phyloP scores from a whole-genome alignment of 1,140 invertebrate genomes.

The Leptonema lineaticorne region DNA sequence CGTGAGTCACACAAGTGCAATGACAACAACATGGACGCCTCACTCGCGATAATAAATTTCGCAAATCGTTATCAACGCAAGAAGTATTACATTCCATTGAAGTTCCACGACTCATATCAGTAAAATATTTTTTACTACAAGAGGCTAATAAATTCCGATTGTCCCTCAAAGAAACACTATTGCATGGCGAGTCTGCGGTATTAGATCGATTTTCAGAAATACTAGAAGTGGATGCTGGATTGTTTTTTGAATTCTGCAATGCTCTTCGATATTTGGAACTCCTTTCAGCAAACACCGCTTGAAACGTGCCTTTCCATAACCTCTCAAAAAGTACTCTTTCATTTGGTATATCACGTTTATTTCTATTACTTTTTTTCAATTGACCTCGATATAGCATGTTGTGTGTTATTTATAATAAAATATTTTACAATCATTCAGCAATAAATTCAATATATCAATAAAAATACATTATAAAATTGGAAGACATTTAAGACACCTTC shows the following conservation, averaged over 20 bases:
- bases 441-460: constrained; percentile 10
- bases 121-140: background rate
- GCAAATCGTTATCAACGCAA: constrained; percentile 48
- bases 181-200: no score
- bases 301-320: constrained; percentile 63
- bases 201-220: no score
- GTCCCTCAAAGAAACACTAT: no score
- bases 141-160: no score
- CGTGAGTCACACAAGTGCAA: constrained; percentile 44
- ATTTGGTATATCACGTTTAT: constrained; percentile 50
- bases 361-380: constrained; percentile 47
- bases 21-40: constrained; percentile 52
- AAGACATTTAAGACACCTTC: constrained; percentile 37
- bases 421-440: constrained; percentile 4
- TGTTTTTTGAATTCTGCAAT: constrained; percentile 33
- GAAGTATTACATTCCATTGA: constrained; percentile 41
- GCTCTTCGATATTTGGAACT: constrained; percentile 47
- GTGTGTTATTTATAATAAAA: no score
- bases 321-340: constrained; percentile 62
- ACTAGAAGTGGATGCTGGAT: background rate
- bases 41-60: constrained; percentile 49
- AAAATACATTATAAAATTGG: constrained; percentile 15
- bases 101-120: constrained; percentile 31
- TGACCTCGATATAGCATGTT: constrained; percentile 42
- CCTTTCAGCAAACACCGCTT: constrained; percentile 50